A percentile compares a stretch with the other conserved stretches of the same genome.
Evolutionary conservation across 2,797 vertebrate genomes (phyloP).

Genomic region (Enteromius argenteus): DNA sequence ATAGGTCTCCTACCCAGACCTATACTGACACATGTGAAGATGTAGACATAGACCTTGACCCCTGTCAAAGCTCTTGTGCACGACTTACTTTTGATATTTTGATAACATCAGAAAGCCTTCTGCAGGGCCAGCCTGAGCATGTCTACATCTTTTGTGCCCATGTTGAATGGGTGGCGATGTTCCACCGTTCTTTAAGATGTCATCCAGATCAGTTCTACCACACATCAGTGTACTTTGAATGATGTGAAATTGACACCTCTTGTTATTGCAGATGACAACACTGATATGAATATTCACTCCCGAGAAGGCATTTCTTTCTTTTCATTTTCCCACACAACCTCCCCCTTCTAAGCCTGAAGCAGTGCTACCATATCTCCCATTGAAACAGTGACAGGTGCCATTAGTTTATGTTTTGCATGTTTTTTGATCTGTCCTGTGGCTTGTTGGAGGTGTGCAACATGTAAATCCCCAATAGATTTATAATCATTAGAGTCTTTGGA

Average conservation of each 20-base stretch:
- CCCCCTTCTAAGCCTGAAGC: constrained; percentile 26
- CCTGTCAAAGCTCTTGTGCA: constrained; percentile 57
- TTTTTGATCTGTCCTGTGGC: constrained; percentile 62
- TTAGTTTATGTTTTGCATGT: constrained; percentile 60
- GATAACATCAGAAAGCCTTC: constrained; percentile 56
- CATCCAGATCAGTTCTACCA: constrained; percentile 34
- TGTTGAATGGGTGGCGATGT: constrained; percentile 35
- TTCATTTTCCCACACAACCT: constrained; percentile 4
- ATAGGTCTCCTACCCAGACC: constrained; percentile 60
- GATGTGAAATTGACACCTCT: constrained; percentile 39
- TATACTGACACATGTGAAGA: constrained; percentile 61
- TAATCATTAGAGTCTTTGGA: constrained; percentile 73
- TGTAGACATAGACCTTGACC: constrained; percentile 61
- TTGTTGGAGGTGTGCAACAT: constrained; percentile 69
- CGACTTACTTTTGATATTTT: constrained; percentile 63
- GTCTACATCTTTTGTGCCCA: constrained; percentile 43
- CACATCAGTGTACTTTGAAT: constrained; percentile 28
- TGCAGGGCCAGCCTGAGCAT: constrained; percentile 49
- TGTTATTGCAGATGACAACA: constrained; percentile 43
- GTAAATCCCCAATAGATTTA: constrained; percentile 77
- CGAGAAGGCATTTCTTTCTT: constrained; percentile 32
- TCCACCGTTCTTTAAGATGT: constrained; percentile 36
- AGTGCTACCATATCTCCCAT: constrained; percentile 45
- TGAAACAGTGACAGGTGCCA: constrained; percentile 54
- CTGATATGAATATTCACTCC: constrained; percentile 52